phyloP scores from a whole-genome alignment of 2,888 invertebrate species.

The Erynnis tages region DNA sequence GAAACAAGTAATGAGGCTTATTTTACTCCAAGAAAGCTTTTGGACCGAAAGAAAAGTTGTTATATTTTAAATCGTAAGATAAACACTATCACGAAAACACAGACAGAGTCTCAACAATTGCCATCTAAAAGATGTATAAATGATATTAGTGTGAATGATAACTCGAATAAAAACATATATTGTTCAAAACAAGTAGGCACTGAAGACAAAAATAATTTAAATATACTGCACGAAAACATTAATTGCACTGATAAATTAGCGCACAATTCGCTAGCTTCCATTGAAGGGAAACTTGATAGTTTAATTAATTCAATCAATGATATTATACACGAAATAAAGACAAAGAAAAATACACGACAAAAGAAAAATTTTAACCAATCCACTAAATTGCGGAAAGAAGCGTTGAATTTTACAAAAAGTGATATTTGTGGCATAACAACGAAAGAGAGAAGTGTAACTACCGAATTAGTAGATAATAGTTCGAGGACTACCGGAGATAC shows the following conservation, averaged over 20 bases:
- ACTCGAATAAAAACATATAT: not conserved
- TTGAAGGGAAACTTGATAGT: conserved; percentile 55
- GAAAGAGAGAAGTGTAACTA: conserved; percentile 36
- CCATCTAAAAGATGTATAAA: not conserved
- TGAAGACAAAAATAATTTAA: not conserved
- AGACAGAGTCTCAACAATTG: conserved; percentile 2
- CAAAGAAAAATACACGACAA: conserved; percentile 28
- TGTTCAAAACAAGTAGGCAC: not conserved
- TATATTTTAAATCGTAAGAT: no score
- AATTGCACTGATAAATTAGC: conserved; percentile 32
- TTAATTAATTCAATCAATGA: conserved; percentile 52
- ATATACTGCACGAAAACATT: not conserved
- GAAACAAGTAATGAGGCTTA: not conserved
- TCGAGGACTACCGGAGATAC: conserved; percentile 29
- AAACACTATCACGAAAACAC: no score
- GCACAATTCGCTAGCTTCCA: conserved; percentile 40
- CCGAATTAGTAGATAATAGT: conserved; percentile 34
- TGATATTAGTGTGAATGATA: not conserved
- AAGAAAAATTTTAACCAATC: not conserved
- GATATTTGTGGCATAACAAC: conserved; percentile 32
- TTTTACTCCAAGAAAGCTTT: no score
- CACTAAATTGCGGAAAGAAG: conserved; percentile 6
- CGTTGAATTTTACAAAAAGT: conserved; percentile 35
- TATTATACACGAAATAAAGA: conserved; percentile 49
- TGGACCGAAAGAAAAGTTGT: no score